Evolutionary conservation across 2,113 vertebrate genomes (phyloP).

Genomic region (Oryzias melastigma): DNA sequence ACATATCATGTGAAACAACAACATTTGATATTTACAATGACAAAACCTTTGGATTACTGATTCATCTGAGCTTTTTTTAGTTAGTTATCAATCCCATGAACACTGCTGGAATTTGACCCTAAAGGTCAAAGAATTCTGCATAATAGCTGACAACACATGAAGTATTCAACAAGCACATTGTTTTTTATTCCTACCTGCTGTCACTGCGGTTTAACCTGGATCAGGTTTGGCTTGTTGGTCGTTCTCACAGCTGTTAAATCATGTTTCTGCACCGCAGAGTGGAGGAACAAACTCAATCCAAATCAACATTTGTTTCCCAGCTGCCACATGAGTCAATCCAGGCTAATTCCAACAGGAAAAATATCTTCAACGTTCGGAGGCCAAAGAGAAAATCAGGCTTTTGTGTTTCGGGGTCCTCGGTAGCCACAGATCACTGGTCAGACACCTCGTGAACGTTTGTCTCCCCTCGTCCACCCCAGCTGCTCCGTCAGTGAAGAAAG

Average conservation of each 20-base stretch:
- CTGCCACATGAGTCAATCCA: background rate
- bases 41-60: slow-evolving; percentile 10
- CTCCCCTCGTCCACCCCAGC: slow-evolving; percentile 28
- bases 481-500: slow-evolving; percentile 1
- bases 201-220: slow-evolving; percentile 1
- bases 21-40: slow-evolving; percentile 6
- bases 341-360: background rate
- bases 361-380: background rate
- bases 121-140: slow-evolving; percentile 20
- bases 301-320: slow-evolving; percentile 6
- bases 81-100: slow-evolving; percentile 1
- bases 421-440: slow-evolving; percentile 30
- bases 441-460: slow-evolving; percentile 13
- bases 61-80: slow-evolving; percentile 46
- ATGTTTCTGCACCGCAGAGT: slow-evolving; percentile 2
- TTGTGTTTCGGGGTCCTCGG: background rate
- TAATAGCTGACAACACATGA: slow-evolving; percentile 9
- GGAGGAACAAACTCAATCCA: background rate
- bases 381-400: slow-evolving; percentile 3
- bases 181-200: slow-evolving; percentile 19
- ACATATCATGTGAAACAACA: background rate
- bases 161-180: background rate
- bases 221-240: background rate
- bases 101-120: slow-evolving; percentile 29
- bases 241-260: background rate